Conservation (phyloP, 1,140 invertebrate genomes). For the Hypsibius dujardini region DNA sequence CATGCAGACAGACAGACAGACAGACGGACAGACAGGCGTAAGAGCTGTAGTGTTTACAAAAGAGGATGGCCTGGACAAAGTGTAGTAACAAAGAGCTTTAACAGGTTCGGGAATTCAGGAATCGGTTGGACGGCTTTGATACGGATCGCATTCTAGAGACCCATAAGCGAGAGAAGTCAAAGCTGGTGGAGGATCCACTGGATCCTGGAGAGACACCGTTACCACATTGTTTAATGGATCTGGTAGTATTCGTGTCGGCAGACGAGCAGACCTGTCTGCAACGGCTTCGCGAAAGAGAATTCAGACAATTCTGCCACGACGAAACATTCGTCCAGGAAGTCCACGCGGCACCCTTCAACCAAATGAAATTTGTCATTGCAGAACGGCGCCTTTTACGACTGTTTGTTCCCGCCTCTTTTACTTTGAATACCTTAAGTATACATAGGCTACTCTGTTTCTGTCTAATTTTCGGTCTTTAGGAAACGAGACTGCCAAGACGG, state of each 20-base stretch:
- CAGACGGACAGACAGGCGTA: too few species aligned
- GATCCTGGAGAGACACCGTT: neutral
- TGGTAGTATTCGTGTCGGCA: neutral
- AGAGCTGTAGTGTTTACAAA: too few species aligned
- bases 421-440: neutral
- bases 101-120: neutral
- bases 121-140: conserved; percentile 3
- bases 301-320: neutral
- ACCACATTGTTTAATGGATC: neutral
- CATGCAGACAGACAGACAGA: too few species aligned
- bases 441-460: neutral
- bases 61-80: too few species aligned
- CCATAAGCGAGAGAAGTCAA: neutral
- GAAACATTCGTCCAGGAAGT: too few species aligned
- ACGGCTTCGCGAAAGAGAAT: neutral
- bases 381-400: too few species aligned
- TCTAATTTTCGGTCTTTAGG: neutral
- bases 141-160: neutral
- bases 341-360: too few species aligned
- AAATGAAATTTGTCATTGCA: too few species aligned
- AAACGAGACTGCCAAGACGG: neutral
- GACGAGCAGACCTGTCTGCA: neutral
- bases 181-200: neutral
- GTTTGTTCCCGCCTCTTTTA: too few species aligned
- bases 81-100: too few species aligned